Evolutionary conservation across 2,113 vertebrate genomes (phyloP).

Genomic region (Coptodon rendalli): DNA sequence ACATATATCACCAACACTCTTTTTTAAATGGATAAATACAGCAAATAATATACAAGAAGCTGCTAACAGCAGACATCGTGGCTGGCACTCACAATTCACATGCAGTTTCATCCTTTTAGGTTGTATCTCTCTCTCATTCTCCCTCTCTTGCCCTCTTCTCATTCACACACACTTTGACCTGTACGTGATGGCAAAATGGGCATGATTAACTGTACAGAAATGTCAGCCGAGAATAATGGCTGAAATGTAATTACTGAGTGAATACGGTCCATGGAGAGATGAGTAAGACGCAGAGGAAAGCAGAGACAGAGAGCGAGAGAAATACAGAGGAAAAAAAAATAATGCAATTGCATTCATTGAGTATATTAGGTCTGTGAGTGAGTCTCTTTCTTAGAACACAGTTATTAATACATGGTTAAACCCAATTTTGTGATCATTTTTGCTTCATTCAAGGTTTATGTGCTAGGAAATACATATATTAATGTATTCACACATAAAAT

Average conservation of each 20-base stretch:
- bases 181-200: slow-evolving; percentile 53
- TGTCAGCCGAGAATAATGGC: slow-evolving; percentile 64
- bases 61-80: neutral
- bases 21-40: neutral
- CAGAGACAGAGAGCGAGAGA: neutral
- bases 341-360: neutral
- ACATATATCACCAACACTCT: neutral
- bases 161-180: slow-evolving; percentile 55
- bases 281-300: neutral
- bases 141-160: slow-evolving; percentile 25
- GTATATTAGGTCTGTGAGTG: neutral
- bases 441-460: neutral
- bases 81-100: neutral
- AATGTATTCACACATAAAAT: neutral
- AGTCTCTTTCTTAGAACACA: neutral
- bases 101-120: slow-evolving; percentile 11
- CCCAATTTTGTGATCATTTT: neutral
- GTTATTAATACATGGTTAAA: neutral
- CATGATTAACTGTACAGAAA: slow-evolving; percentile 63
- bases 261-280: slow-evolving; percentile 28
- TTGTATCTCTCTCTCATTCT: neutral
- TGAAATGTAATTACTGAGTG: slow-evolving; percentile 59
- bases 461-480: neutral
- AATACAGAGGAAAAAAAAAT: neutral
- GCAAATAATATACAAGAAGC: neutral